A percentile compares a stretch with the other conserved stretches of the same genome.
Conservation (phyloP, 2,797 vertebrate species). For the Lithobates pipiens region DNA sequence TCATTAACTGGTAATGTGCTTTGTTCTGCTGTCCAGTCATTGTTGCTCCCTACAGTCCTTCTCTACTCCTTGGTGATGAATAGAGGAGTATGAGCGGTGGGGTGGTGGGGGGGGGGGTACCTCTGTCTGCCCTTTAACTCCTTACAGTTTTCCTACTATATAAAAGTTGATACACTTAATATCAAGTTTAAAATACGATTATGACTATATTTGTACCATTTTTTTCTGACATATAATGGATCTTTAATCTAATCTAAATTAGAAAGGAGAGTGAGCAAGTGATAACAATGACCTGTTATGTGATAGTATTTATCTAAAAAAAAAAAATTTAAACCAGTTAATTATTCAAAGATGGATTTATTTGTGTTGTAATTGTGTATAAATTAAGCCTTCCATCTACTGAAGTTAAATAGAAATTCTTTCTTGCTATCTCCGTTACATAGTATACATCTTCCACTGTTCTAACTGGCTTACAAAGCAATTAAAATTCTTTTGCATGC, state of each 20-base stretch:
- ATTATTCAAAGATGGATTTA: neutral
- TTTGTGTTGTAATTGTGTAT: too few species aligned
- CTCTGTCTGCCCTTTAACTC: constrained; percentile 27
- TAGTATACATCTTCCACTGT: neutral
- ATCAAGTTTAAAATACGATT: neutral
- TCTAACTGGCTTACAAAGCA: neutral
- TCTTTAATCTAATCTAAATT: neutral
- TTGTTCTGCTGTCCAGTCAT: constrained; percentile 58
- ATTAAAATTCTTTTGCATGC: neutral
- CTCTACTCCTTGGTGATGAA: constrained; percentile 51
- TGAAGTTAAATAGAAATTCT: too few species aligned
- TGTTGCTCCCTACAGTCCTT: constrained; percentile 55
- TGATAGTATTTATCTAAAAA: too few species aligned
- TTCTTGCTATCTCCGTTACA: too few species aligned
- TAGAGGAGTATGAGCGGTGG: constrained; percentile 19
- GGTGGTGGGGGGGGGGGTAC: neutral
- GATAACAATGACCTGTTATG: too few species aligned
- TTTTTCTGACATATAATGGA: too few species aligned
- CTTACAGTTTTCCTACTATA: constrained; percentile 4
- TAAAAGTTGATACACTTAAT: neutral
- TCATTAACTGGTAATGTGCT: constrained; percentile 55
- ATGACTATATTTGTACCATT: neutral
- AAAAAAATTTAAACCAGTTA: neutral
- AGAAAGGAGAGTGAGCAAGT: neutral
- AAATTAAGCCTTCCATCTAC: too few species aligned